phyloP scores from a whole-genome alignment of 2,797 vertebrate species.

The Propithecus perrieri region DNA sequence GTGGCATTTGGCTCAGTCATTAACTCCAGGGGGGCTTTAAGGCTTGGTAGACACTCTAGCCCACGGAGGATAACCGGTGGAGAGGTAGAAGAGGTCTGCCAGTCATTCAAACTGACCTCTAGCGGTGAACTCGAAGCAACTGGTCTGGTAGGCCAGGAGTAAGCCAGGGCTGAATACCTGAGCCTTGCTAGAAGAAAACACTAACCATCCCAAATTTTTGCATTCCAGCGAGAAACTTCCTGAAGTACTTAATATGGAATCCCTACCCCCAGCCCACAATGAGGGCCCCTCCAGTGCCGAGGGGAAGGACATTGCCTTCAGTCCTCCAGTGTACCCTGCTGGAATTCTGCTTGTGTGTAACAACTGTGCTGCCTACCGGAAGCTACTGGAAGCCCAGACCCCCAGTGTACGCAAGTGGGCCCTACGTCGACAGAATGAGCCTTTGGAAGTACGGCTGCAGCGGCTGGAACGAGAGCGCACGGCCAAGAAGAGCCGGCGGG shows the following conservation, averaged over 20 bases:
- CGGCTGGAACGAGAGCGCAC: slow-evolving; percentile 96
- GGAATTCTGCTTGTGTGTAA: slow-evolving; percentile 97
- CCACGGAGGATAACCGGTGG: background rate
- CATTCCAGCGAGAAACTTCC: slow-evolving; percentile 93
- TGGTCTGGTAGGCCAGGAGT: background rate
- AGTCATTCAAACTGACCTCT: background rate
- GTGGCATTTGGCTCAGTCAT: background rate
- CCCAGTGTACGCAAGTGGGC: slow-evolving; percentile 93
- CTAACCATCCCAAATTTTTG: slow-evolving; percentile 67
- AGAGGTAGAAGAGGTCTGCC: background rate
- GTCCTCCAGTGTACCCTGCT: slow-evolving; percentile 92
- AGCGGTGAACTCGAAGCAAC: background rate
- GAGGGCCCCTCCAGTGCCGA: slow-evolving; percentile 87
- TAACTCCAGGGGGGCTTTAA: slow-evolving; percentile 4
- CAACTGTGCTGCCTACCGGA: slow-evolving; percentile 95
- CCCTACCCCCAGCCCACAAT: slow-evolving; percentile 84
- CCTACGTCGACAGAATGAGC: slow-evolving; percentile 94
- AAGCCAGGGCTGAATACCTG: background rate
- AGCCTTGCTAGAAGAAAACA: slow-evolving; percentile 37
- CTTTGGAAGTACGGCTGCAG: slow-evolving; percentile 92
- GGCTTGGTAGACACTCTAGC: background rate
- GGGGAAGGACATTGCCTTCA: slow-evolving; percentile 82
- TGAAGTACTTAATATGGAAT: slow-evolving; percentile 91
- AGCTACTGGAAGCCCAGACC: slow-evolving; percentile 92
- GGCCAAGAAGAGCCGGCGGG: slow-evolving; percentile 96